Evolutionary conservation across 2,113 vertebrate species (phyloP), one percentile per base, ranked within the genome.

Genomic region (Chionodraco myersi): DNA sequence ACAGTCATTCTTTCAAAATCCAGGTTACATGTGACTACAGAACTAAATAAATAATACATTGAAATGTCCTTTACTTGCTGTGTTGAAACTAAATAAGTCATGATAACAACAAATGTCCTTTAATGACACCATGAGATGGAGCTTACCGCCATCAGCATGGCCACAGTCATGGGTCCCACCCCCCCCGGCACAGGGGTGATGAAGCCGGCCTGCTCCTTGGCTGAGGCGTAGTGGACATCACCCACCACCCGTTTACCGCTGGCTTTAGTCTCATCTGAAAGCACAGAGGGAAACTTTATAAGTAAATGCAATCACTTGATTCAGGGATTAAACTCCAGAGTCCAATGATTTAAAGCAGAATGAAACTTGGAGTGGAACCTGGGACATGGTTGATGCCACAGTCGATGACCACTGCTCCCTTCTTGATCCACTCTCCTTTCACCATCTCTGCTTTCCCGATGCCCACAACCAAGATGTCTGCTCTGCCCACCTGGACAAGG

Each of bases 171-270:
- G 36, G 98, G 98, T 23, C 98, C 98, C 0, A 99, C 98, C 0
- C 98, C 98, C 0, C 98, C 98, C 1, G 98, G 98, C 8, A 99
- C 98, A 0, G 98, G 98, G 0, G 98, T 99, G 90, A 99, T 99
- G 82, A 96, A 98, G 10, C 95, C 92, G 0, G 98, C 98, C 57
- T 86, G 95, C 79, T 98, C 96, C 80, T 96, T 97, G 61, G 97
- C 98, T 52, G 96, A 94, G 2, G 5, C 26, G 62, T 96, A 99
- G 0, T 96, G 92, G 49, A 99, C 97, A 3, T 99, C 98, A 14
- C 98, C 98, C 52, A 99, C 97, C 47, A 99, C 93, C 18, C 95
- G 94, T 89, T 94, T 99, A 23, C 98, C 97, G 67, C 90, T 97
- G 13, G 96, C 5, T 82, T 96, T 98, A 13, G 94, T 96, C 81